Percentiles rank a stretch among this genome's conserved stretches.
These are phyloP conservation scores for Rapana venosa DNA, from an alignment of 2,888 invertebrate species.

Conservation along the genomic window DNA sequence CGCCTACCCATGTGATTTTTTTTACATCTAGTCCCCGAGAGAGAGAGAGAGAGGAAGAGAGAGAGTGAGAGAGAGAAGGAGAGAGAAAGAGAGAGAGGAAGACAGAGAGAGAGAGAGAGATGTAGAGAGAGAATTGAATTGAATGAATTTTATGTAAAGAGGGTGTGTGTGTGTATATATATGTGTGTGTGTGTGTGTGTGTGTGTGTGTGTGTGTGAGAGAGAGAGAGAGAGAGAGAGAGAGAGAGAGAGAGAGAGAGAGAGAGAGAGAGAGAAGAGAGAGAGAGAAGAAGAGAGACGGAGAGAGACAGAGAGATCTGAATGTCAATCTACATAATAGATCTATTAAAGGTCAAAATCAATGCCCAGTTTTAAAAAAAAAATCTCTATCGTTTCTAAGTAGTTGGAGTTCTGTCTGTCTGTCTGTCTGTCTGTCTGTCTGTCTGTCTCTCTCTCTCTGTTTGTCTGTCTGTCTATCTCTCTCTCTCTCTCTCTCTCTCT, in stretches of 20 bases:
- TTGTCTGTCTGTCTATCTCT: constrained; percentile 14
- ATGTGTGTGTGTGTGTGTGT: too few relatives aligned
- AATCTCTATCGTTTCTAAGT: background rate
- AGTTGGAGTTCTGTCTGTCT: background rate
- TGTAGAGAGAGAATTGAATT: too few relatives aligned
- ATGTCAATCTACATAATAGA: background rate
- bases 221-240: background rate
- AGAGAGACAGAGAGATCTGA: background rate
- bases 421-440: background rate
- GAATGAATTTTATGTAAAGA: too few relatives aligned
- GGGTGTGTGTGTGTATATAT: too few relatives aligned
- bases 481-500: constrained; percentile 7
- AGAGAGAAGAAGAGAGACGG: background rate
- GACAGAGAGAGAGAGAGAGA: too few relatives aligned
- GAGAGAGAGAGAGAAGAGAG: background rate
- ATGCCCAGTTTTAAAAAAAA: too few relatives aligned
- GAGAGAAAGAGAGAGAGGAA: too few relatives aligned
- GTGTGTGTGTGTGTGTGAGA: too few relatives aligned
- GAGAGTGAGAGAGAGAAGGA: too few relatives aligned
- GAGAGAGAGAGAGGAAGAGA: too few relatives aligned
- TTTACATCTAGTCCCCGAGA: too few relatives aligned
- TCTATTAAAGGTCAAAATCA: background rate
- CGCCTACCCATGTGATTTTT: too few relatives aligned
- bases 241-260: background rate
- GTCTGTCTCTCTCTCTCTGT: constrained; percentile 24